These are phyloP conservation scores for Smittia sp. DNA, from an alignment of 2,888 invertebrate species.

Conservation along the genomic window DNA sequence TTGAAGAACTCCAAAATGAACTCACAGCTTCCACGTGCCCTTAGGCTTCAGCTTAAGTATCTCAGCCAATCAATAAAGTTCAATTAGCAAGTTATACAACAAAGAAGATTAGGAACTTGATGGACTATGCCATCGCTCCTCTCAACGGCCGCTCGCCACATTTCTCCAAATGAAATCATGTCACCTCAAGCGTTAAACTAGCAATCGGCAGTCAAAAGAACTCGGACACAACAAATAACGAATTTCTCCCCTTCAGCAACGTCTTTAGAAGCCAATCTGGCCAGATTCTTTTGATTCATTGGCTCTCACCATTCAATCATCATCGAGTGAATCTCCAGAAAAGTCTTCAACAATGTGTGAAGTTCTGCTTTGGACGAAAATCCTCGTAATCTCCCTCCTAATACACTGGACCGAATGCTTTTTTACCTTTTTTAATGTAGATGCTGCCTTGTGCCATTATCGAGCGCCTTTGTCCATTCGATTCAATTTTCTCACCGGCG, in stretches of 20 bases:
- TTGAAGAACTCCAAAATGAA: too few species aligned
- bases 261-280: background rate
- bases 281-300: conserved; percentile 18
- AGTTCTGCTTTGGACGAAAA: conserved; percentile 26
- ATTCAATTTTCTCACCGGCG: background rate
- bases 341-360: conserved; percentile 36
- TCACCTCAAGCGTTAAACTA: too few species aligned
- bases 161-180: too few species aligned
- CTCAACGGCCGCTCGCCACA: too few species aligned
- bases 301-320: conserved; percentile 30
- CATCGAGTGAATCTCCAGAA: conserved; percentile 9
- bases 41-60: too few species aligned
- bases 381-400: conserved; percentile 31
- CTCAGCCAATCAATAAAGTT: too few species aligned
- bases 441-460: background rate
- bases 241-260: background rate
- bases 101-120: too few species aligned
- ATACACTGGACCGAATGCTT: conserved; percentile 17
- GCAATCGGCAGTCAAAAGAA: background rate
- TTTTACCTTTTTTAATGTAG: conserved; percentile 40
- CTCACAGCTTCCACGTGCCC: too few species aligned
- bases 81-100: too few species aligned
- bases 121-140: too few species aligned
- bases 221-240: background rate
- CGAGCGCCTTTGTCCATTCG: background rate